Conservation (phyloP, 2,113 vertebrate genomes). For the Melanerpes aurifrons region DNA sequence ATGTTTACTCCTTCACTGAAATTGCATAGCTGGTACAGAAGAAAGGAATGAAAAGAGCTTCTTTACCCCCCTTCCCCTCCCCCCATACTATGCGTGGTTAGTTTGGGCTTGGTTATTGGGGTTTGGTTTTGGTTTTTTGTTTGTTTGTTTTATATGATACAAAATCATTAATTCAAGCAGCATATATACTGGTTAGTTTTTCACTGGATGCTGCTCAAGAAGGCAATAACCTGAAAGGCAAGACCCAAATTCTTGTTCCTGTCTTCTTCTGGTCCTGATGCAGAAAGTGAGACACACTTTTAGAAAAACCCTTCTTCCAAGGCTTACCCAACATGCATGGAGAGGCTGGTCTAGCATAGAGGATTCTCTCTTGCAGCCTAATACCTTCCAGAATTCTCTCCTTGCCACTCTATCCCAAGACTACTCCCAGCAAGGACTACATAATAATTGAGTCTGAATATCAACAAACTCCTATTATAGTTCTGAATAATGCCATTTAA, state of each 20-base stretch:
- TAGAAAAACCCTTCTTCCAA: background rate
- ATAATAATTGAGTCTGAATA: background rate
- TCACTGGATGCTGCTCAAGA: background rate
- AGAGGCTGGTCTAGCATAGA: background rate
- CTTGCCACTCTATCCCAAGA: background rate
- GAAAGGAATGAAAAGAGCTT: background rate
- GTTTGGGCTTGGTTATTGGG: background rate
- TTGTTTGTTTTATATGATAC: background rate
- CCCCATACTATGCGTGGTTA: background rate
- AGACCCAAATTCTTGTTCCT: background rate
- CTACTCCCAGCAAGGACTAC: background rate
- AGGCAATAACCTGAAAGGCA: background rate
- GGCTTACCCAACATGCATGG: rapidly evolving
- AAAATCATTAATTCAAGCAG: background rate
- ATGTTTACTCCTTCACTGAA: background rate
- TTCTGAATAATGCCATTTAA: background rate
- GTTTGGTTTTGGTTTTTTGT: too few relatives aligned
- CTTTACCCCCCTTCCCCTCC: background rate
- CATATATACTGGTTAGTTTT: too few relatives aligned
- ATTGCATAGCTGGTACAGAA: background rate
- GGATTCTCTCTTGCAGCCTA: background rate
- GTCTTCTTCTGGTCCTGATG: background rate
- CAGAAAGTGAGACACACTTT: background rate
- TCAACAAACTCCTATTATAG: background rate
- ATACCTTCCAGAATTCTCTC: background rate